A percentile compares a stretch with the other conserved stretches of the same genome.
These are phyloP conservation scores for Macrosoma leucophasiata DNA, from an alignment of 2,888 invertebrate species.

Conservation along the genomic window DNA sequence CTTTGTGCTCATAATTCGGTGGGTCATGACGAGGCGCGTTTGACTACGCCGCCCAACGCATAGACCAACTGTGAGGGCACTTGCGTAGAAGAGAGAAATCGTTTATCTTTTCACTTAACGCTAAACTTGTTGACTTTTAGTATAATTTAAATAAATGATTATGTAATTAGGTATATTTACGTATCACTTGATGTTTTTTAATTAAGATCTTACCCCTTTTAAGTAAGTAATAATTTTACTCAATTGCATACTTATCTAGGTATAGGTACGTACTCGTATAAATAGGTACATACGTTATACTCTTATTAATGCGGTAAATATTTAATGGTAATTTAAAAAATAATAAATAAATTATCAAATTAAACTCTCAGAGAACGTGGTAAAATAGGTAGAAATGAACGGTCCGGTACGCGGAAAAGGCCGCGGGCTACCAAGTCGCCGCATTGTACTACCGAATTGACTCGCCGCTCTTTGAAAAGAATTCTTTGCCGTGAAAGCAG, in stretches of 20 bases:
- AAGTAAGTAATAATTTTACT: too few species aligned
- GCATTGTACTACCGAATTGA: constrained; percentile 65
- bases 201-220: too few species aligned
- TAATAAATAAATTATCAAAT: too few species aligned
- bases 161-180: too few species aligned
- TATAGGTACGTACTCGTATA: too few species aligned
- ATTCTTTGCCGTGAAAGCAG: constrained; percentile 56
- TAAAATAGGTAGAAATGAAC: constrained; percentile 13
- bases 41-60: constrained; percentile 50
- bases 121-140: too few species aligned
- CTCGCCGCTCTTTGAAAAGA: constrained; percentile 48
- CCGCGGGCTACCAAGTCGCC: constrained; percentile 37
- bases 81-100: constrained; percentile 30
- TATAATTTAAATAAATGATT: too few species aligned
- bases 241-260: too few species aligned
- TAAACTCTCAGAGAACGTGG: constrained; percentile 15
- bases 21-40: constrained; percentile 70
- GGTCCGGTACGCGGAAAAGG: constrained; percentile 7
- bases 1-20: constrained; percentile 74
- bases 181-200: too few species aligned
- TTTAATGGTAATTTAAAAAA: too few species aligned
- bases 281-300: too few species aligned
- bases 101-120: constrained; percentile 8
- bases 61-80: constrained; percentile 50
- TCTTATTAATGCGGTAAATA: too few species aligned